Evolutionary conservation across 2,888 invertebrate species (phyloP).

Genomic region (Mythimna lalbum): DNA sequence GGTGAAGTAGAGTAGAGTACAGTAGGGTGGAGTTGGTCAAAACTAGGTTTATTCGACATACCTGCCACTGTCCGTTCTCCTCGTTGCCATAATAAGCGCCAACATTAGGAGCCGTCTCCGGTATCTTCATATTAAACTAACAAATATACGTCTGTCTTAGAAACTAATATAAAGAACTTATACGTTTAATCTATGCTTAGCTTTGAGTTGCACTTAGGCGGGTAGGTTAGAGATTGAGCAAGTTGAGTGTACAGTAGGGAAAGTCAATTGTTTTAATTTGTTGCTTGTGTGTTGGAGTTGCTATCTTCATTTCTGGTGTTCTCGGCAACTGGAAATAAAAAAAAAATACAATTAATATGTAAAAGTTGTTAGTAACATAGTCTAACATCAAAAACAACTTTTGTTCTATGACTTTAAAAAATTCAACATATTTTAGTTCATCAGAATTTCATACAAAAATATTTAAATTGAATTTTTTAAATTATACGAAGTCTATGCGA

Average conservation of each 20-base stretch:
- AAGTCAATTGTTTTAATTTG: constrained; percentile 70
- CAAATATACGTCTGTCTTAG: constrained; percentile 62
- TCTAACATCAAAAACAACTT: too few species aligned
- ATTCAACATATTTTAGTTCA: too few species aligned
- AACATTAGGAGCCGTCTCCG: constrained; percentile 84
- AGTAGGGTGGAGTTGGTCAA: too few species aligned
- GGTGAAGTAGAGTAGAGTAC: too few species aligned
- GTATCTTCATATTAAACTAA: constrained; percentile 83
- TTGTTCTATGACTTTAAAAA: too few species aligned
- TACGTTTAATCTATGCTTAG: constrained; percentile 47
- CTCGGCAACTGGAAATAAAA: constrained; percentile 74
- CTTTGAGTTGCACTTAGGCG: constrained; percentile 51
- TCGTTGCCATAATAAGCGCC: constrained; percentile 87
- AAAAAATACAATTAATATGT: constrained; percentile 19
- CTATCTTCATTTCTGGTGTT: constrained; percentile 83
- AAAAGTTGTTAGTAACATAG: too few species aligned
- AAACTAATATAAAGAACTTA: constrained; percentile 66
- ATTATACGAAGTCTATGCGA: too few species aligned
- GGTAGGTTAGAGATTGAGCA: constrained; percentile 50
- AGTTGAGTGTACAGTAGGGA: constrained; percentile 68
- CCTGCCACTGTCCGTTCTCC: constrained; percentile 88
- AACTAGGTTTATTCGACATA: constrained; percentile 52
- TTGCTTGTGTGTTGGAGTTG: constrained; percentile 63
- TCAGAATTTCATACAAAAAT: too few species aligned
- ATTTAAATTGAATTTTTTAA: too few species aligned